Conservation (phyloP, 2,797 vertebrate species). For the Thripadectes ignobilis region DNA sequence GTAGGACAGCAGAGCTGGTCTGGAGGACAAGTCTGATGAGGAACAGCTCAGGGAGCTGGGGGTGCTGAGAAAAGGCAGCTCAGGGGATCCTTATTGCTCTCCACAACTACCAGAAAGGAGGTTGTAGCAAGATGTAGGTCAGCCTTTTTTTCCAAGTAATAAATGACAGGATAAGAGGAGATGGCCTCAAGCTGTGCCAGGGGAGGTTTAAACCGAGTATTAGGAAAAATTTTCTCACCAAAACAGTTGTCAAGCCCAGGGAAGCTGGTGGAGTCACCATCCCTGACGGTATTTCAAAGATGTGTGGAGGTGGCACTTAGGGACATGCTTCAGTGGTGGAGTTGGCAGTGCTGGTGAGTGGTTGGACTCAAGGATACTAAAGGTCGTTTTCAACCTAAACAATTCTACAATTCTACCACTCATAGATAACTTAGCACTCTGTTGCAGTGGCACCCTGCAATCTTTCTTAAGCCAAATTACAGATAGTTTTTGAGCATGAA, state of each 20-base stretch:
- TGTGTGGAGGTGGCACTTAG: no score
- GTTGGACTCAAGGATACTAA: background rate
- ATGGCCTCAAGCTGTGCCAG: background rate
- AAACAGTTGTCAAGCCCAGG: background rate
- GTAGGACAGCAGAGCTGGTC: background rate
- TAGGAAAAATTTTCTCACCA: background rate
- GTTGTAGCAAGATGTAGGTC: background rate
- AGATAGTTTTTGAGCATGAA: background rate
- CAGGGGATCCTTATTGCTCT: rapidly evolving
- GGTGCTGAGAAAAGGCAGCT: background rate
- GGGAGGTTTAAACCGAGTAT: background rate
- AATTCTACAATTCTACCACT: background rate
- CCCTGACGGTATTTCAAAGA: background rate
- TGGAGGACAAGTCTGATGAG: background rate
- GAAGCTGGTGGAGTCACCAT: background rate
- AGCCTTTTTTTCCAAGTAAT: background rate
- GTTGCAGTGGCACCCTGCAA: background rate
- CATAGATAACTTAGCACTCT: background rate
- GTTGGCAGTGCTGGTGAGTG: background rate
- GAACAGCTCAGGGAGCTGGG: background rate
- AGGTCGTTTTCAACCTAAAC: background rate
- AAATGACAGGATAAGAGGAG: background rate
- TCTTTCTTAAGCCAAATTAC: background rate
- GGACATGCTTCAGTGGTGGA: background rate
- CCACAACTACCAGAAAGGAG: background rate